These are phyloP conservation scores for Octopus sinensis DNA, from an alignment of 1,140 invertebrate species.

Conservation along the genomic window DNA sequence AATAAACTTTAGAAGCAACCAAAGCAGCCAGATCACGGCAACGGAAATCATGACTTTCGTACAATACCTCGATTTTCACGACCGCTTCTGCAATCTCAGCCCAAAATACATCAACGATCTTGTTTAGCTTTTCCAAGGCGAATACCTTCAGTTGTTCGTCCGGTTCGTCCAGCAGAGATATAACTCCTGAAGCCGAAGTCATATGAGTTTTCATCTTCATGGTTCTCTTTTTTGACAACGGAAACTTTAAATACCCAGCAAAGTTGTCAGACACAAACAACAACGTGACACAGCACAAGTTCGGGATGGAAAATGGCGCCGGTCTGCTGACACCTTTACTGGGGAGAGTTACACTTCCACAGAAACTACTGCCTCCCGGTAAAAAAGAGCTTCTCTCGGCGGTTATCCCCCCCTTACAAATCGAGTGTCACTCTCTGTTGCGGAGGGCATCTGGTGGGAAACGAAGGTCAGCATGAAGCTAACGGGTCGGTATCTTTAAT, in stretches of 20 bases:
- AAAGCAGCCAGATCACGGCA: slow-evolving; percentile 90
- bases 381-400: no score
- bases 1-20: slow-evolving; percentile 97
- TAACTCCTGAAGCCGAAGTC: slow-evolving; percentile 70
- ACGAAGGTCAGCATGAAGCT: not conserved
- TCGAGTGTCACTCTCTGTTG: no score
- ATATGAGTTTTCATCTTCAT: slow-evolving; percentile 53
- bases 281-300: slow-evolving; percentile 8
- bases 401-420: not conserved
- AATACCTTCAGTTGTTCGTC: slow-evolving; percentile 90
- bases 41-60: slow-evolving; percentile 83
- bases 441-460: not conserved
- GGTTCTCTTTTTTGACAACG: not conserved
- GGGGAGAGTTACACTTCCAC: not conserved
- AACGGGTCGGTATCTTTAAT: no score
- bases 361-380: no score
- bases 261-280: not conserved
- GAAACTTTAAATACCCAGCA: not conserved
- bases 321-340: slow-evolving; percentile 5
- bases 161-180: slow-evolving; percentile 91
- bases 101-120: slow-evolving; percentile 97
- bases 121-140: slow-evolving; percentile 83
- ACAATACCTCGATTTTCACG: slow-evolving; percentile 94
- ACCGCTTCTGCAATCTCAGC: slow-evolving; percentile 97
- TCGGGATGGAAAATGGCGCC: not conserved